Percentiles rank a stretch among this genome's conserved stretches.
Evolutionary conservation across 2,888 invertebrate species (phyloP).

Genomic region (Julus scanicus): DNA sequence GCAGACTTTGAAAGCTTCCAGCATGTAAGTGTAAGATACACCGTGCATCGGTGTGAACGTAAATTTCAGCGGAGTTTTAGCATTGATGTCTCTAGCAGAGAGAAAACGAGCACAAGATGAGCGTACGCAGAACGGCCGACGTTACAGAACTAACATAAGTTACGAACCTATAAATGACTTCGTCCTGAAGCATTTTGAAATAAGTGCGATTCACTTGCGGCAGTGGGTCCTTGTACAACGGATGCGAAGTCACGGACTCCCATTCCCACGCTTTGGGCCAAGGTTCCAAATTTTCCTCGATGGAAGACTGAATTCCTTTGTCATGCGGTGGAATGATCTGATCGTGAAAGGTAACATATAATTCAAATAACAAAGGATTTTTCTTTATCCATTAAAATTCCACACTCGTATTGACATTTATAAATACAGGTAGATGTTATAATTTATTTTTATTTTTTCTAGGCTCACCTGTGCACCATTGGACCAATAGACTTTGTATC

Average conservation of each 20-base stretch:
- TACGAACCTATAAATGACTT: constrained; percentile 52
- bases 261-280: constrained; percentile 82
- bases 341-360: constrained; percentile 52
- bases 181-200: constrained; percentile 70
- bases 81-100: constrained; percentile 68
- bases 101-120: no score
- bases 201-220: constrained; percentile 77
- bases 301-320: constrained; percentile 81
- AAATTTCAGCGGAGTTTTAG: constrained; percentile 72
- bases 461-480: constrained; percentile 84
- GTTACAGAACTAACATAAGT: no score
- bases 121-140: no score
- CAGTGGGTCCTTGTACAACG: constrained; percentile 77
- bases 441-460: constrained; percentile 38
- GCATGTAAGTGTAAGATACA: constrained; percentile 85
- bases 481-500: constrained; percentile 97
- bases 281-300: constrained; percentile 82
- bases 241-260: constrained; percentile 69
- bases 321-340: constrained; percentile 94
- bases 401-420: no score
- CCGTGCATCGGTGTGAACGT: constrained; percentile 99
- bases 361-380: no score
- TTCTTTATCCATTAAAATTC: no score
- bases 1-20: constrained; percentile 78
- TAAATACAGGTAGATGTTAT: no score